Base-by-base conservation (phyloP, 2,113 vertebrate genomes). In the Gambusia affinis region DNA sequence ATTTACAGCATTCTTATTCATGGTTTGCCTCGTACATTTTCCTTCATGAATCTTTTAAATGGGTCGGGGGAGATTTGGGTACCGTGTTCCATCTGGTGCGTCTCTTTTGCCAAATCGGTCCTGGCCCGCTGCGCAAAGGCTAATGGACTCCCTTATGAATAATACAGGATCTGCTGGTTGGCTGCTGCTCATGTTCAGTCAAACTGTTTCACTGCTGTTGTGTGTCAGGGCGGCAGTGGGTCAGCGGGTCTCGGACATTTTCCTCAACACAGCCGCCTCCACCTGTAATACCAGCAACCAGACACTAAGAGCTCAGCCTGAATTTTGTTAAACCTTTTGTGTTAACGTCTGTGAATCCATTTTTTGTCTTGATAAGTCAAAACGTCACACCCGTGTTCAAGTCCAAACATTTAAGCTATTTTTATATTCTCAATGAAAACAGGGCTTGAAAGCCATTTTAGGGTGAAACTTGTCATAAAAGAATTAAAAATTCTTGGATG, bases 101-200 rank as follows among this genome's bases (percentile, higher is more conserved):
- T 60, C 69, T 65, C 79, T 14, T 65, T 64, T 78, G 69, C 70
- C 70, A 62, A 51, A 81, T 63, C 66, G 10, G 68, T 80, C 35
- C 75, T 65, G 57, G 70, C 64, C 73, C 8, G 4, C 77, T 67
- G 76, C 64, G 70, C 44, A 70, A 84, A 82, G 84, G 67, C 84
- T 89, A 81, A 87, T 85, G 85, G 80, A 60, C 33, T 64, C 62
- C 67, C 67, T 61, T 68, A 90, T 94, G 88, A 94, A 94, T 95
- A 93, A 94, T 94, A 85, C 76, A 94, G 72, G 24, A 12, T 39
- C 60, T 80, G 65, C 83, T 81, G 85, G 70, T 73, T 62, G 57
- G 51, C 79, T 76, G 82, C 82, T 74, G 80, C 81, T 91, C 80
- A 66, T 77, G 71, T 83, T 90, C 27, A 3, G 76, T 80, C 47